These are phyloP conservation scores for Melanotaenia pygmaea DNA, from an alignment of 2,797 vertebrate species.

Conservation along the genomic window DNA sequence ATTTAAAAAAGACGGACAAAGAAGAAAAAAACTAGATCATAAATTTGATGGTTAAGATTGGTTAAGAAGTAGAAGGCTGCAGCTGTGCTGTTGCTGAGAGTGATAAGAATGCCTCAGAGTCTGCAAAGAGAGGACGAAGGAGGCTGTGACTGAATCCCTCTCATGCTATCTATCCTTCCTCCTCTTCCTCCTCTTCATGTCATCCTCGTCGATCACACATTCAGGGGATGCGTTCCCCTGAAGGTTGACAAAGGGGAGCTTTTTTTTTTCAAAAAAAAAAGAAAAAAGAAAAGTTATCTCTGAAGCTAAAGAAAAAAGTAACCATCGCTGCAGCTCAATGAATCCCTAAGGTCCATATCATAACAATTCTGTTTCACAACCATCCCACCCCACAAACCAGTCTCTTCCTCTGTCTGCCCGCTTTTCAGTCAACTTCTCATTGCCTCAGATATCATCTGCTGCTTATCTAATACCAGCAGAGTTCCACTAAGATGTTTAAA, in stretches of 20 bases:
- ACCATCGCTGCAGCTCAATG: slow-evolving; percentile 32
- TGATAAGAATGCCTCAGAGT: slow-evolving; percentile 44
- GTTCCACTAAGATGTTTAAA: slow-evolving; percentile 9
- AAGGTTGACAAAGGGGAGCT: slow-evolving; percentile 62
- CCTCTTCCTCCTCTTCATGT: slow-evolving; percentile 36
- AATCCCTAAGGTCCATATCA: slow-evolving; percentile 24
- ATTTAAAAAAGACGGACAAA: slow-evolving; percentile 14
- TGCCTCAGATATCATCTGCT: slow-evolving; percentile 12
- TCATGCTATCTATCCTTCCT: slow-evolving; percentile 38
- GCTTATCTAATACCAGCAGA: slow-evolving; percentile 28
- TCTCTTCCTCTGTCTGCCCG: not conserved
- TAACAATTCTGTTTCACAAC: slow-evolving; percentile 5
- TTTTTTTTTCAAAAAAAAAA: slow-evolving; percentile 22
- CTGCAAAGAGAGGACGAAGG: slow-evolving; percentile 18
- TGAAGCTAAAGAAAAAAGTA: slow-evolving; percentile 52
- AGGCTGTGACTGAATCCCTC: slow-evolving; percentile 23
- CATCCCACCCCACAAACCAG: not conserved
- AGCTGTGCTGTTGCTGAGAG: slow-evolving; percentile 29
- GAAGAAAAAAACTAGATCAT: slow-evolving; percentile 3
- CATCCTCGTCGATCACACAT: slow-evolving; percentile 16
- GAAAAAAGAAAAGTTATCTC: slow-evolving; percentile 62
- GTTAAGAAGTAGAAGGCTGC: slow-evolving; percentile 13
- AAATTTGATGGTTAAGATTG: slow-evolving; percentile 9
- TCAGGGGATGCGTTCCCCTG: slow-evolving; percentile 50
- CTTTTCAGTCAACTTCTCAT: slow-evolving; percentile 27